Percentiles rank a stretch among this genome's conserved stretches.
Evolutionary conservation across 2,113 vertebrate genomes (phyloP).

Genomic region (Cyanistes caeruleus): DNA sequence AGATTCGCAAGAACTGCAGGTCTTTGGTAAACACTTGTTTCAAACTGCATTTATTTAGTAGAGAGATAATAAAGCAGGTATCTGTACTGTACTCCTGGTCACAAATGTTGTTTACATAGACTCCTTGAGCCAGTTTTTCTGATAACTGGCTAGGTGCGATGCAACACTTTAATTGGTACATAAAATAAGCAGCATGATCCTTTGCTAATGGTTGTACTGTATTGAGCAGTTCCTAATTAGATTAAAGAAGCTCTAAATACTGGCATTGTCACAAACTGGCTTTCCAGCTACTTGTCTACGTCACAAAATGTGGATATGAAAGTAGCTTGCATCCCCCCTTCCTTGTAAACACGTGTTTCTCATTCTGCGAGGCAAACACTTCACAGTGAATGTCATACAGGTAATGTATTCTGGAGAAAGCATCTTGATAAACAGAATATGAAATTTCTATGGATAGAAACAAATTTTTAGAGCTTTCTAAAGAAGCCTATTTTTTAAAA

Average conservation of each 20-base stretch:
- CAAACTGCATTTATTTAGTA: background rate
- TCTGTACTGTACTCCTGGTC: background rate
- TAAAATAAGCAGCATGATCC: background rate
- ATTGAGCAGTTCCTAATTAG: conserved; percentile 16
- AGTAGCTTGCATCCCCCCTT: background rate
- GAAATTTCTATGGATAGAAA: conserved; percentile 19
- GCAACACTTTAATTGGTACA: background rate
- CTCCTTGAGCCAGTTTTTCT: background rate
- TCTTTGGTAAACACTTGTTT: background rate
- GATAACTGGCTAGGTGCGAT: background rate
- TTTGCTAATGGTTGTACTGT: background rate
- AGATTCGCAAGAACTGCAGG: background rate
- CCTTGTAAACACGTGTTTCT: background rate
- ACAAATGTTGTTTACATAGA: background rate
- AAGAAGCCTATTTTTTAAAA: background rate
- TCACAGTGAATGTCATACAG: background rate
- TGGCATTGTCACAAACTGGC: background rate
- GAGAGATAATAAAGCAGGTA: background rate
- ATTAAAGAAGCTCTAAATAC: background rate
- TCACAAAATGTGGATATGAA: background rate
- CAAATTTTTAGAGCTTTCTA: conserved; percentile 33
- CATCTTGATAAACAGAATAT: background rate
- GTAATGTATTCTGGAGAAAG: background rate
- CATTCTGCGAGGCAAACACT: background rate
- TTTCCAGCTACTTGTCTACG: conserved; percentile 27